Evolutionary conservation across 1,140 invertebrate species (phyloP), one percentile per base, ranked within the genome.

Genomic region (Drosophila sproati): DNA sequence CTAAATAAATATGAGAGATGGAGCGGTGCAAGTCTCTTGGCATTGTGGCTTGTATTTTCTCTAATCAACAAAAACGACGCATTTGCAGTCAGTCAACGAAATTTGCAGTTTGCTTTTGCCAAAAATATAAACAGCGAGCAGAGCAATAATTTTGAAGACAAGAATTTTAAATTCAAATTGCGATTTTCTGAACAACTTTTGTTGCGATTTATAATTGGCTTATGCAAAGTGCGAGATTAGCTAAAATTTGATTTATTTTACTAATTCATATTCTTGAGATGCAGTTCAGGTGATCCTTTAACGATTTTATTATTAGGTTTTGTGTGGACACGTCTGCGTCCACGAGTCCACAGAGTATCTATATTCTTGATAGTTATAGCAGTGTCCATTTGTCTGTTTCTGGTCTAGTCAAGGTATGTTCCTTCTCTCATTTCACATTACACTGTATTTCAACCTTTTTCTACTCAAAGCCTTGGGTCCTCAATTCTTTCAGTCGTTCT

Each of bases 1-100:
- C 70, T 45, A 70, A 62, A 75, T 56, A 75, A 75, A 70, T 70
- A 62, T 39, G 31, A 28, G 34, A 63, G 31, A 7, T 10, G 12
- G 4, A 20, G 4, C 5, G 51, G 12, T 1, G 10, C 32, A 39
- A 10, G 50, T 71, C 32, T 45, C 57, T 37, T 35, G 39, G 56
- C 57, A 39, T 62, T 60, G 60, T 62, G 57, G 32, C 34, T 54
- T 48, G 5, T 37, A 50, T 51, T 51, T 61, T 32, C 5, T 50
- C 8, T 50, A 35, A 29, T 50, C 57, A 60, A 60, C 57, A 6
- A 60, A 20, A 60, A 20, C 60, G 32, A 32, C 34, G 29, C 20
- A 51, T 62, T 62, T 37, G 31, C 20, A 39, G 60, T 37, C 47
- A 50, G 32, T 45, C 28, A 10, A n/a, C 34, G 43, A 45, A 32